Conservation (phyloP, 2,797 vertebrate genomes). For the Pagetopsis macropterus region DNA sequence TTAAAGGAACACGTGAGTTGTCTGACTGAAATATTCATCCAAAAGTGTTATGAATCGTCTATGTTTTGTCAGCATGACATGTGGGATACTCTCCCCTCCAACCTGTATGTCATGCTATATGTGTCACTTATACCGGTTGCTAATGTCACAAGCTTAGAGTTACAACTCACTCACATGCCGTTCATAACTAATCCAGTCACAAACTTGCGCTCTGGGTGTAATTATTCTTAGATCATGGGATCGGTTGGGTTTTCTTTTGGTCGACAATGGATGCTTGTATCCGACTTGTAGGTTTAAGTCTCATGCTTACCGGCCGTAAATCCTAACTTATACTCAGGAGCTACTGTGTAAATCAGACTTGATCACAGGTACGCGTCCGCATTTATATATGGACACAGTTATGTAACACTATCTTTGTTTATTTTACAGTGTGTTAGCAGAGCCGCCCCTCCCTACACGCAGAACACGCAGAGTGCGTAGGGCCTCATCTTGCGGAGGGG, state of each 20-base stretch:
- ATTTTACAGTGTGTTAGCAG: background rate
- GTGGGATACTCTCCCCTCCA: background rate
- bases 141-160: constrained; percentile 50
- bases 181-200: constrained; percentile 38
- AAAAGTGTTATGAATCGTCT: background rate
- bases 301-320: constrained; percentile 28
- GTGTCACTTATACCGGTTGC: constrained; percentile 38
- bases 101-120: constrained; percentile 42
- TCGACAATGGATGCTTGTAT: constrained; percentile 24
- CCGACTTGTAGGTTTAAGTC: constrained; percentile 34
- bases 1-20: no score
- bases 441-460: no score
- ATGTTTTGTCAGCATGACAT: constrained; percentile 21
- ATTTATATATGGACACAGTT: background rate
- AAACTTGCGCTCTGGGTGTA: constrained; percentile 9
- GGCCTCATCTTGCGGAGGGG: no score
- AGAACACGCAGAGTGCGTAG: no score
- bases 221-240: constrained; percentile 55
- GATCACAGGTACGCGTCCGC: background rate
- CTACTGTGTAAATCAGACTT: constrained; percentile 30
- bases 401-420: background rate
- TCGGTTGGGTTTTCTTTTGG: constrained; percentile 51
- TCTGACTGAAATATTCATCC: background rate
- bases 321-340: constrained; percentile 32
- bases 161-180: constrained; percentile 59